phyloP scores from a whole-genome alignment of 2,113 vertebrate genomes.

The Ifrita kowaldi region DNA sequence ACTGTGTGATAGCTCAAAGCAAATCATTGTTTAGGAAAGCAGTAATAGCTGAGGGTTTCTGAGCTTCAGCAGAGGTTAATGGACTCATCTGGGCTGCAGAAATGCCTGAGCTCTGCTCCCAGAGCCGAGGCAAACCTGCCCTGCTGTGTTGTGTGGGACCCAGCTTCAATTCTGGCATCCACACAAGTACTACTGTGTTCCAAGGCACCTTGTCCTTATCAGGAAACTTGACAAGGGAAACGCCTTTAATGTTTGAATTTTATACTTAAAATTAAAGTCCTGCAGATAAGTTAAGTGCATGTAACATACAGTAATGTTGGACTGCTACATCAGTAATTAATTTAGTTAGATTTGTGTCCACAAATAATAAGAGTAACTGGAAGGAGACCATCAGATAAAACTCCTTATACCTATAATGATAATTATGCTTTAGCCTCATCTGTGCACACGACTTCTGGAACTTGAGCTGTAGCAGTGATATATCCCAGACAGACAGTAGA shows the following conservation, averaged over 20 bases:
- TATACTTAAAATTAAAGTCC: background rate
- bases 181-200: background rate
- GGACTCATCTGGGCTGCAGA: background rate
- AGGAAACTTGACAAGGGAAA: background rate
- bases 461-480: background rate
- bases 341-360: background rate
- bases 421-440: background rate
- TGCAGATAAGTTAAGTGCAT: background rate
- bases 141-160: rapidly evolving
- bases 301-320: background rate
- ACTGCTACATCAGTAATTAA: background rate
- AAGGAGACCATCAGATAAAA: background rate
- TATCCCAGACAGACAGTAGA: background rate
- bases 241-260: background rate
- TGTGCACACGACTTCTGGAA: background rate
- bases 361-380: background rate
- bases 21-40: background rate
- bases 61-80: background rate
- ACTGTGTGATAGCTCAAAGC: background rate
- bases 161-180: background rate
- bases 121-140: background rate
- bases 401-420: background rate
- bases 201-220: background rate
- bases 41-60: background rate
- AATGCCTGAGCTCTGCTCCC: background rate